Base-by-base conservation (phyloP, 2,888 invertebrate genomes). In the Biston betularia region DNA sequence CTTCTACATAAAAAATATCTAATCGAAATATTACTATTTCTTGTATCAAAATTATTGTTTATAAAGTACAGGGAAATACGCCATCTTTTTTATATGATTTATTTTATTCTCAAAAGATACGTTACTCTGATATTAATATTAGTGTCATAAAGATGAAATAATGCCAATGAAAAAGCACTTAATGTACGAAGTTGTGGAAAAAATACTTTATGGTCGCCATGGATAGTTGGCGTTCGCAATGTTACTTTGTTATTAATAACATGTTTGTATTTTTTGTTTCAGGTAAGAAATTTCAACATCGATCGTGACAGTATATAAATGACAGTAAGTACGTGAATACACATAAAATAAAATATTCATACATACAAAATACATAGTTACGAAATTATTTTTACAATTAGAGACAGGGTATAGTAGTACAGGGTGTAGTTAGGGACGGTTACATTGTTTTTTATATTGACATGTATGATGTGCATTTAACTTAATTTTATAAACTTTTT, bases 281-380 rank as follows among this genome's bases (percentile, higher is more conserved):
- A 55, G 69, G 71, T 71, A 50, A 71, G 60, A 55, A 14, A 38
- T 14, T 10, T 4, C 24, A 24, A 24, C 24, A n/a, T 15, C 14
- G 1, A 6, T 6, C 15, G 8, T 2, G 15, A 53, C 4, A 14
- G 9, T 12, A 11, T 24, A 7, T 1, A 44, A n/a, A 55, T 40
- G 0, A 14, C 8, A 8, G 15, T 24, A 24, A 48, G 45, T 46
- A 46, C 14, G n/a, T 8, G 1, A 8, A 46, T 15, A 24, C 24
- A 24, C 3, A 24, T 24, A 24, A 24, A 24, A 24, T 24, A 24
- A n/a, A n/a, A n/a, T n/a, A n/a, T n/a, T n/a, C n/a, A n/a, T n/a
- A n/a, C n/a, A n/a, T n/a, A n/a, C n/a, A n/a, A n/a, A n/a, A n/a
- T n/a, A n/a, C n/a, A n/a, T n/a, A n/a, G n/a, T n/a, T n/a, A n/a